These are phyloP conservation scores for Diplazon laetatorius DNA, from an alignment of 2,888 invertebrate genomes.

Conservation along the genomic window DNA sequence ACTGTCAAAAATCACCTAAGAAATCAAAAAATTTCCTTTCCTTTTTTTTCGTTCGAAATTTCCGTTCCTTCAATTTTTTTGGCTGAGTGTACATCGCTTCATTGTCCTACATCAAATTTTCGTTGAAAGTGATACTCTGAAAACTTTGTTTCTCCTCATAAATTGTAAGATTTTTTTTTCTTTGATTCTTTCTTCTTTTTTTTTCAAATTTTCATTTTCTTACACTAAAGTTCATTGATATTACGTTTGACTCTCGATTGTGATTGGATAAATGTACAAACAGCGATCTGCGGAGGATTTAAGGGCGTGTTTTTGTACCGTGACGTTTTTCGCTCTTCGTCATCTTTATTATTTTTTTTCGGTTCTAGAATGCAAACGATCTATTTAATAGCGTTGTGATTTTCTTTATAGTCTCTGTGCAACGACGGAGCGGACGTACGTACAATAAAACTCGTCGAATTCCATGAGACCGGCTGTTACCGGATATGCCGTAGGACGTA, in stretches of 20 bases:
- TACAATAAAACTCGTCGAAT: constrained; percentile 52
- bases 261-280: constrained; percentile 64
- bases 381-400: constrained; percentile 39
- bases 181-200: constrained; percentile 21
- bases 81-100: background rate
- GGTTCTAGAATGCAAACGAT: constrained; percentile 35
- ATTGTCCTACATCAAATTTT: constrained; percentile 37
- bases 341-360: constrained; percentile 38
- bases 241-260: constrained; percentile 50
- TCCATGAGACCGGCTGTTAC: constrained; percentile 56
- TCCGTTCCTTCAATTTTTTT: too few relatives aligned
- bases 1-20: too few relatives aligned
- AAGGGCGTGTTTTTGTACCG: constrained; percentile 39
- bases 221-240: constrained; percentile 50
- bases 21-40: too few relatives aligned
- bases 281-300: constrained; percentile 4
- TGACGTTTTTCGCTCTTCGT: constrained; percentile 34
- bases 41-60: too few relatives aligned
- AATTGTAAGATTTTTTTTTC: constrained; percentile 25
- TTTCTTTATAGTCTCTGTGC: constrained; percentile 48
- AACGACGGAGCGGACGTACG: constrained; percentile 50
- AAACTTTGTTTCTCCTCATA: constrained; percentile 49
- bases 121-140: constrained; percentile 44
- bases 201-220: too few relatives aligned
- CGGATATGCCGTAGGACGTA: constrained; percentile 52